These are phyloP conservation scores for Pyrrhosoma nymphula DNA, from an alignment of 2,888 invertebrate species.

Conservation along the genomic window DNA sequence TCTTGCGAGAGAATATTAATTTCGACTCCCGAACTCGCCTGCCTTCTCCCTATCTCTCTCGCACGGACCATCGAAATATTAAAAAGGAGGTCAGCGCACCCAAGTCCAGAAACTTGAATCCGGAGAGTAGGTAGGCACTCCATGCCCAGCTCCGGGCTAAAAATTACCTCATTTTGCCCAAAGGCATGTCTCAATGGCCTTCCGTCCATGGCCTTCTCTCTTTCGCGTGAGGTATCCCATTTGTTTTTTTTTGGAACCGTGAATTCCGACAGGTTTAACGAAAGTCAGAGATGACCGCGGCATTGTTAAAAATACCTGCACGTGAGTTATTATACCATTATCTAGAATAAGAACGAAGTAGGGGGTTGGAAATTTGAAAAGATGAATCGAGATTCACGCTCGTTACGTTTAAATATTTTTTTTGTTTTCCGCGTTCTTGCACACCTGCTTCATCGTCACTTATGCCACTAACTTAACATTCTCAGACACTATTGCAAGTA, in stretches of 20 bases:
- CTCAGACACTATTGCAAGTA: too few relatives aligned
- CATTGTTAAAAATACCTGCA: background rate
- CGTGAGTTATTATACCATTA: background rate
- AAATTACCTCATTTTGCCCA: conserved; percentile 9
- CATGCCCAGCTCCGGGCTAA: background rate
- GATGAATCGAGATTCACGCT: too few relatives aligned
- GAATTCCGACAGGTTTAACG: background rate
- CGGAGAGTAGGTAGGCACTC: too few relatives aligned
- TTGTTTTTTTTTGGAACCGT: background rate
- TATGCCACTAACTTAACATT: too few relatives aligned
- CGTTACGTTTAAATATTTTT: too few relatives aligned
- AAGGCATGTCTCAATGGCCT: background rate
- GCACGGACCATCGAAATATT: background rate
- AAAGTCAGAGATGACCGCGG: background rate
- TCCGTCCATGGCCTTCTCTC: background rate
- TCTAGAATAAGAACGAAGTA: too few relatives aligned
- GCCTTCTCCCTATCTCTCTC: background rate
- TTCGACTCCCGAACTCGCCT: background rate
- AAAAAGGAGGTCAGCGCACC: background rate
- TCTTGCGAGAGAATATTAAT: conserved; percentile 27
- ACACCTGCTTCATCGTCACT: too few relatives aligned
- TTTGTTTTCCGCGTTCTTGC: too few relatives aligned
- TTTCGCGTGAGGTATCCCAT: background rate
- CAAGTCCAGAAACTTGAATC: background rate
- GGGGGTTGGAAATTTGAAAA: too few relatives aligned